These are phyloP conservation scores for Gymnobelideus leadbeateri DNA, from an alignment of 2,113 vertebrate genomes.

Conservation along the genomic window DNA sequence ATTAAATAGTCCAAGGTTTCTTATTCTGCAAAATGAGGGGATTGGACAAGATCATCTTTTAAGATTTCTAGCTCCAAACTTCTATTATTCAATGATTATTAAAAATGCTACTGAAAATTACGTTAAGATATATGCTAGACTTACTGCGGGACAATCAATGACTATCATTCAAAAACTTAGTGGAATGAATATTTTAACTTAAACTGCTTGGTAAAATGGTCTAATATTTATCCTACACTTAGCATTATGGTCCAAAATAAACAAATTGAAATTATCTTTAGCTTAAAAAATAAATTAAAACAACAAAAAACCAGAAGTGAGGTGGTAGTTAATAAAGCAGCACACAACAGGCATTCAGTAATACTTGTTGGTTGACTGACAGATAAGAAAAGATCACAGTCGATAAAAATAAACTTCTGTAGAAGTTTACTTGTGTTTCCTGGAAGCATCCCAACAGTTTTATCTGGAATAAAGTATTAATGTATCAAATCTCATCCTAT, in stretches of 20 bases:
- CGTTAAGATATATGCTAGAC: constrained; percentile 34
- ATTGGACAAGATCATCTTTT: constrained; percentile 46
- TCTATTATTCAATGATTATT: constrained; percentile 35
- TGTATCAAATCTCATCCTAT: constrained; percentile 51
- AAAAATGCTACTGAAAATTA: constrained; percentile 55
- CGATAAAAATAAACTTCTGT: constrained; percentile 39
- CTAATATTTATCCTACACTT: not conserved
- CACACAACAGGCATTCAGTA: constrained; percentile 14
- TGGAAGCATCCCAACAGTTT: constrained; percentile 54
- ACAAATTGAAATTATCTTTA: constrained; percentile 65
- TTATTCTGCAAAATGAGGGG: constrained; percentile 10
- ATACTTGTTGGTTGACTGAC: constrained; percentile 18
- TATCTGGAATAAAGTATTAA: constrained; percentile 36
- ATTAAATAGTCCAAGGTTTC: constrained; percentile 41
- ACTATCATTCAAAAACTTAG: constrained; percentile 27
- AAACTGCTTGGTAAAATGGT: constrained; percentile 58
- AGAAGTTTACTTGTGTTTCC: constrained; percentile 52
- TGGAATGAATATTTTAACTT: constrained; percentile 64
- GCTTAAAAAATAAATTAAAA: constrained; percentile 61
- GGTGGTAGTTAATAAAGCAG: not conserved
- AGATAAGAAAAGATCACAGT: constrained; percentile 34
- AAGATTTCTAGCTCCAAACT: constrained; percentile 46
- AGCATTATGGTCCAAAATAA: constrained; percentile 59
- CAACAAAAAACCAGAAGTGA: not conserved
- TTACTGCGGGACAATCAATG: constrained; percentile 15